These are phyloP conservation scores for Epizoanthus fatuus DNA, from an alignment of 92 coral and sea anemone species.

Conservation along the genomic window DNA sequence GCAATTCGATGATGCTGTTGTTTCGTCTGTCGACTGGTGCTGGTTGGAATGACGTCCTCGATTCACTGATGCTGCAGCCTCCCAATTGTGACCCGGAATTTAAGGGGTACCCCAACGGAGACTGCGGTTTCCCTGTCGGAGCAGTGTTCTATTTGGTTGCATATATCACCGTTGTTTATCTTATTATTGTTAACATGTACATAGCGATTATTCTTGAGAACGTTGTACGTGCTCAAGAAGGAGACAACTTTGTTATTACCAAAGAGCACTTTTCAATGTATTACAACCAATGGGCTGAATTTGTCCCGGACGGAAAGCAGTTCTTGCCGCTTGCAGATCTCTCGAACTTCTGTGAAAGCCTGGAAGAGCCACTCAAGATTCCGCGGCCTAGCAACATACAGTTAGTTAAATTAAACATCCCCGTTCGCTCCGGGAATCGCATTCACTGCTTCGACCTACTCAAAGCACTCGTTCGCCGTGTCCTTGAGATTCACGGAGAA, in stretches of 20 bases:
- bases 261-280: conserved; percentile 91
- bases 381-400: conserved; percentile 72
- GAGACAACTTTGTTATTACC: conserved; percentile 89
- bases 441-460: conserved; percentile 95
- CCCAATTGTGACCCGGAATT: conserved; percentile 90
- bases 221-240: conserved; percentile 92
- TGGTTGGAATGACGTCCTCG: conserved; percentile 97
- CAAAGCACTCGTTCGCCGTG: conserved; percentile 83
- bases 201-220: conserved; percentile 95
- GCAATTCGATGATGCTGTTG: conserved; percentile 90
- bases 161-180: conserved; percentile 81
- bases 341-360: conserved; percentile 84
- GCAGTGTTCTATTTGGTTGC: conserved; percentile 81
- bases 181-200: conserved; percentile 96
- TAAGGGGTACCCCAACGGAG: conserved; percentile 76
- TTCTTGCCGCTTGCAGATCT: conserved; percentile 82
- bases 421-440: conserved; percentile 90
- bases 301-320: conserved; percentile 90
- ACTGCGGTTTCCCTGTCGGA: conserved; percentile 89
- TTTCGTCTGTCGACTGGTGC: conserved; percentile 96
- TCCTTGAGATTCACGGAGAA: conserved; percentile 90
- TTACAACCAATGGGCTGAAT: conserved; percentile 88
- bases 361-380: conserved; percentile 88
- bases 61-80: conserved; percentile 91
- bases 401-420: conserved; percentile 77